Base-by-base conservation (phyloP, 2,888 invertebrate genomes). In the Diarsia dahlii region DNA sequence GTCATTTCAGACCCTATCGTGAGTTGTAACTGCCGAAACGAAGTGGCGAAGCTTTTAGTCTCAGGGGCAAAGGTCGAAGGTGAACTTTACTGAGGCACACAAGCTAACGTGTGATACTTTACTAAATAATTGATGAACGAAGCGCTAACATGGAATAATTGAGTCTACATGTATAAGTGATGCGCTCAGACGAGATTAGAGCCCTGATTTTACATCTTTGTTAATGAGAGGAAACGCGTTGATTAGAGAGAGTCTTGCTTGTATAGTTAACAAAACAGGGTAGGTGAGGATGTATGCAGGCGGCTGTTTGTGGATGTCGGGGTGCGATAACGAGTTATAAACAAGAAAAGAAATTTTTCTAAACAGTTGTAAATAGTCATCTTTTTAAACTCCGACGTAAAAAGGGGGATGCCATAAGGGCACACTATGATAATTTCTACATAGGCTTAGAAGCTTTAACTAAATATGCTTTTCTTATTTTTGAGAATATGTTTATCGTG, bases 91-190 rank as follows among this genome's bases (percentile, higher is more conserved):
- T 45, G 60, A 39, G 67, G 66, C 58, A 73, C 39, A 68, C 68
- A 65, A 65, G 50, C 58, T 58, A 58, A 76, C 63, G 52, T 58
- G 68, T 68, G 45, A 80, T 80, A 81, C 73, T 85, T 70, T 68
- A 52, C 52, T 80, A 69, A 85, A 86, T 86, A 80, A 81, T 82
- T 80, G 67, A 87, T 85, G 72, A 68, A 78, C 65, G 71, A 77
- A 76, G 83, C 70, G 78, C 69, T 83, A 74, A 86, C 74, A 54
- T 69, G 54, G 78, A 76, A 84, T 85, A 84, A 85, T 78, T 81
- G 76, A 84, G 70, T 81, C n/a, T 73, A 20, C 71, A 63, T 81
- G 62, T 65, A 34, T 80, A 78, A 72, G 45, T 34, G 64, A 64
- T 68, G 64, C 62, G 69, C 60, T 58, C 12, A 48, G 18, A 73